A percentile compares a stretch with the other conserved stretches of the same genome.
Evolutionary conservation across 2,797 vertebrate species (phyloP).

Genomic region (Knipowitschia caucasica): DNA sequence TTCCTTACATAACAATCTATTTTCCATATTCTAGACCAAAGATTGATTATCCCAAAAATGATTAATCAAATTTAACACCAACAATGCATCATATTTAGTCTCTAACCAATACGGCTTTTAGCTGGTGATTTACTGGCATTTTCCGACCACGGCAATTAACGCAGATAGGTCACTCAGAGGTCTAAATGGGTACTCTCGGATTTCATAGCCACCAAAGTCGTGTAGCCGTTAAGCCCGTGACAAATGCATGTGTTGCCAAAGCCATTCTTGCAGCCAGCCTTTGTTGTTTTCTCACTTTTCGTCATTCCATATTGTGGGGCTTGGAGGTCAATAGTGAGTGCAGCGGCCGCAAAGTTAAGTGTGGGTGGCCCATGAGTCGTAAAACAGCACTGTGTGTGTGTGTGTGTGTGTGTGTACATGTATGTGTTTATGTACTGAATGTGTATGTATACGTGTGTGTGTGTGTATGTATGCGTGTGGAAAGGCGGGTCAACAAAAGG

Average conservation of each 20-base stretch:
- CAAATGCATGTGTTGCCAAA: conserved; percentile 31
- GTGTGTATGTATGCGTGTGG: conserved; percentile 10
- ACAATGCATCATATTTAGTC: too few species aligned
- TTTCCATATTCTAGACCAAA: too few species aligned
- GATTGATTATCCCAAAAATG: too few species aligned
- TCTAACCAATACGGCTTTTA: conserved; percentile 5
- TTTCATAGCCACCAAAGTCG: conserved; percentile 62
- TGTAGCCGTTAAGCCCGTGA: conserved; percentile 54
- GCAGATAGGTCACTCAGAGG: conserved; percentile 58
- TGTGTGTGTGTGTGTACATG: conserved; percentile 13
- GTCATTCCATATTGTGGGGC: conserved; percentile 30
- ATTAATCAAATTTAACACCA: too few species aligned
- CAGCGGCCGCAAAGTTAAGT: conserved; percentile 51
- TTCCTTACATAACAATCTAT: too few species aligned
- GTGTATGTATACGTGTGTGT: conserved; percentile 10
- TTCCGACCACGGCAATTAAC: conserved; percentile 56
- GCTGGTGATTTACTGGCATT: conserved; percentile 46
- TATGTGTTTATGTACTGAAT: too few species aligned
- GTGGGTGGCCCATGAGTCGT: conserved; percentile 62
- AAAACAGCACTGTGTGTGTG: conserved; percentile 38
- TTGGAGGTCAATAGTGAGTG: conserved; percentile 43
- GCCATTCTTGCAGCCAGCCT: conserved; percentile 40
- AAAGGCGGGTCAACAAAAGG: conserved; percentile 21
- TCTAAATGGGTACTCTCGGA: conserved; percentile 62
- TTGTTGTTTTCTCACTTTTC: conserved; percentile 11